Evolutionary conservation across 2,888 invertebrate species (phyloP).

Genomic region (Shargacucullia verbasci): DNA sequence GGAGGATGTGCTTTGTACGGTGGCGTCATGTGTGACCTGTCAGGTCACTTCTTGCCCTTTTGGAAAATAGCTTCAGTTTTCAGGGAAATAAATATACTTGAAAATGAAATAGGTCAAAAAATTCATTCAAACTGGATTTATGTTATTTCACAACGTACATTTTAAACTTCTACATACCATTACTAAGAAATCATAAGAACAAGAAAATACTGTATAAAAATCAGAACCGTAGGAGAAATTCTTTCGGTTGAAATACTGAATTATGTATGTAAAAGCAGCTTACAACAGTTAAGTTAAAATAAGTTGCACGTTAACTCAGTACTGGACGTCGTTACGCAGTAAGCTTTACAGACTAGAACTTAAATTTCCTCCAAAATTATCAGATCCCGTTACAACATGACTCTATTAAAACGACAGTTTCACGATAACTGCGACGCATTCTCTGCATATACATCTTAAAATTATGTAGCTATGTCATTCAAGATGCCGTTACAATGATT

Average conservation of each 20-base stretch:
- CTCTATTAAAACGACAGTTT: constrained; percentile 52
- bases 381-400: constrained; percentile 50
- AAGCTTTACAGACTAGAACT: constrained; percentile 26
- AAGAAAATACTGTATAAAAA: too few relatives aligned
- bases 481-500: constrained; percentile 51
- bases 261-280: constrained; percentile 7
- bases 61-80: constrained; percentile 5
- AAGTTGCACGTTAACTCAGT: neutral
- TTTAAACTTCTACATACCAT: too few relatives aligned
- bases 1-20: constrained; percentile 53
- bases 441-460: constrained; percentile 54
- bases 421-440: constrained; percentile 45
- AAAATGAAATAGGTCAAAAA: too few relatives aligned
- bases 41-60: constrained; percentile 29
- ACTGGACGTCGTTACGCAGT: constrained; percentile 22
- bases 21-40: constrained; percentile 41
- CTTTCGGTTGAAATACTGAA: too few relatives aligned
- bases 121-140: too few relatives aligned
- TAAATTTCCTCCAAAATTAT: constrained; percentile 44
- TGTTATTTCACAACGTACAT: too few relatives aligned
- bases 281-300: constrained; percentile 1
- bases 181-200: too few relatives aligned
- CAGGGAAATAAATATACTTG: neutral
- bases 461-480: constrained; percentile 59
- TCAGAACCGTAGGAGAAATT: too few relatives aligned